Evolutionary conservation across 2,797 vertebrate genomes (phyloP), one percentile per base, ranked within the genome.

Genomic region (Bradypodion ventrale): DNA sequence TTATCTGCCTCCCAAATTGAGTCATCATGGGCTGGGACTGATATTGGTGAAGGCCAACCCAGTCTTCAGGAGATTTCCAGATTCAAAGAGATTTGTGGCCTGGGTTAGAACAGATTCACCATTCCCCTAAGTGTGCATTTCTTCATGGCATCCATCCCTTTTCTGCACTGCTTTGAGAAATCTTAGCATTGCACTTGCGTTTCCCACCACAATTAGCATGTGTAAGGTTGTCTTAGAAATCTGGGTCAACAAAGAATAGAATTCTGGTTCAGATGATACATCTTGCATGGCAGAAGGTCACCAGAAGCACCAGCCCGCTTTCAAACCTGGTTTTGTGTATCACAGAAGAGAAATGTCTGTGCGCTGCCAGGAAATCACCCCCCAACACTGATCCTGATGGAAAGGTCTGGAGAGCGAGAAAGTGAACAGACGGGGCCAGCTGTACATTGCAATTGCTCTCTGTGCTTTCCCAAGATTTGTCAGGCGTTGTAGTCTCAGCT

Each of bases 291-390:
- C 35, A 78, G 42, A 69, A 79, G 79, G 62, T 81, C 37, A 82
- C 73, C 52, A 37, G 42, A 37, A 79, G 56, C 16, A 44, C 21
- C 27, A 84, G 74, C 7, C 60, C 66, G 1, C 46, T 68, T 37
- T 42, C n/a, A 70, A 78, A 16, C 49, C 78, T 84, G 66, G 5
- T 56, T 59, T 88, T 87, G 63, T 83, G 12, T 65, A 70, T 86
- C 15, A 21, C n/a, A 49, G 29, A 85, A 87, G 60, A 82, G 75
- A 70, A 85, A 29, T 37, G 7, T 69, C 25, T 76, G 74, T 15
- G 63, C 52, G 32, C 52, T 80, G 76, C 78, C 70, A 88, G 74
- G 49, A 90, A 86, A 29, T 83, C 46, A 59, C 69, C 49, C 59
- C 59, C 23, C n/a, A n/a, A 66, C 29, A n/a, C 66, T 32, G 27